Evolutionary conservation across 2,797 vertebrate species (phyloP), one percentile per base, ranked within the genome.

Genomic region (Myotis vivesi): DNA sequence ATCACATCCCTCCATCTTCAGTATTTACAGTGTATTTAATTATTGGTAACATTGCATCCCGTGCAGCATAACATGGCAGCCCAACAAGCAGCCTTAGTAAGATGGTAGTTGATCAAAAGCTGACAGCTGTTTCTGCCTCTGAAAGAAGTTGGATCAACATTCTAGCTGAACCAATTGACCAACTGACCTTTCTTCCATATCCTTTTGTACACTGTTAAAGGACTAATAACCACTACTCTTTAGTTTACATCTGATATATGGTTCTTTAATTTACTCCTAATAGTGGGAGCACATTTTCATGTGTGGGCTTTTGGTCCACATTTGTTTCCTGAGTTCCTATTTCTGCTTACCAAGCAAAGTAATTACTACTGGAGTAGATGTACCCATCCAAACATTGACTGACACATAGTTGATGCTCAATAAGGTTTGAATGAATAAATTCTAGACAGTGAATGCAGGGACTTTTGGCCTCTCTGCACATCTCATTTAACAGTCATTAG

Each of bases 271-370:
- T 96, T 72, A 69, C 5, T 79, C 12, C 36, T 62, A 73, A 22
- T 36, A 46, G n/a, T 59, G 11, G 36, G 10, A 86, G 41, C 73
- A 28, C 8, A 17, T 33, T 57, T 89, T 82, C 33, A 51, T 59
- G 11, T 83, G 55, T 75, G 36, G 66, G 22, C 55, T 73, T 87
- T 68, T 59, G 68, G 90, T 16, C 33, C 86, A 82, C 33, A 49
- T 96, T 92, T 93, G 33, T 93, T 90, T 94, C 62, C 71, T 83
- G 79, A 53, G 11, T 85, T 93, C 10, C 30, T 76, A 23, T 72
- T 88, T 96, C 55, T 84, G 33, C 33, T 96, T 17, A 38, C 22
- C 30, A 69, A 90, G 16, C 41, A 82, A 83, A 13, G 13, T 84
- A 62, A 64, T 84, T 30, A 59, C 30, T 77, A 13, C 11, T 83